Evolutionary conservation across 2,888 invertebrate species (phyloP).

Genomic region (Neoitamus cyanurus): DNA sequence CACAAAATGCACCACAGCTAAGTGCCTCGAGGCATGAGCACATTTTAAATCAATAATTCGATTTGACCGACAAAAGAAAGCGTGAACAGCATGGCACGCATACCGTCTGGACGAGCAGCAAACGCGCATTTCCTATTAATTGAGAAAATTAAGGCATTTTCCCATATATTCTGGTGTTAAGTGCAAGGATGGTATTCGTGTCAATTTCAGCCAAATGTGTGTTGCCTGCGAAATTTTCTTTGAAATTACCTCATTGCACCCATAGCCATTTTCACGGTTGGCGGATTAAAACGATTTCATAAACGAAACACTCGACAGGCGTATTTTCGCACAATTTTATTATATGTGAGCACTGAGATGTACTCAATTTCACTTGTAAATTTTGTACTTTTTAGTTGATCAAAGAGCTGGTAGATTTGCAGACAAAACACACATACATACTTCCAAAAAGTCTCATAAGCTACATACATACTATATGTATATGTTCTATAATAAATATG

Average conservation of each 20-base stretch:
- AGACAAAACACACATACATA: not conserved
- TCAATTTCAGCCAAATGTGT: not conserved
- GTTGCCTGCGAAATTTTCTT: not conserved
- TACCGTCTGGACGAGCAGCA: not conserved
- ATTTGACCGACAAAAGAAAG: conserved; percentile 36
- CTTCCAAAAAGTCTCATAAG: no score
- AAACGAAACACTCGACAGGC: not conserved
- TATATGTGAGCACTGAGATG: not conserved
- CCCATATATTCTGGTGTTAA: not conserved
- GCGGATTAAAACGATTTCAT: not conserved
- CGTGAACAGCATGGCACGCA: conserved; percentile 25
- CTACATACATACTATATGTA: not conserved
- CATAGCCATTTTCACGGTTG: not conserved
- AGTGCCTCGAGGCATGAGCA: conserved; percentile 20
- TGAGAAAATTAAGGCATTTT: not conserved
- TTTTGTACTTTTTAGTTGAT: not conserved
- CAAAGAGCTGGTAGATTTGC: not conserved
- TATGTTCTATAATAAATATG: not conserved
- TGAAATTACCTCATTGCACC: not conserved
- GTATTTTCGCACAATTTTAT: not conserved
- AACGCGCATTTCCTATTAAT: not conserved
- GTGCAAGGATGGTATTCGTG: not conserved
- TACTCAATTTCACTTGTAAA: not conserved
- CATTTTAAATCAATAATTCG: conserved; percentile 31
- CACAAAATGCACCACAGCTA: conserved; percentile 1